phyloP scores from a whole-genome alignment of 2,888 invertebrate genomes.

The Emmelina monodactyla region DNA sequence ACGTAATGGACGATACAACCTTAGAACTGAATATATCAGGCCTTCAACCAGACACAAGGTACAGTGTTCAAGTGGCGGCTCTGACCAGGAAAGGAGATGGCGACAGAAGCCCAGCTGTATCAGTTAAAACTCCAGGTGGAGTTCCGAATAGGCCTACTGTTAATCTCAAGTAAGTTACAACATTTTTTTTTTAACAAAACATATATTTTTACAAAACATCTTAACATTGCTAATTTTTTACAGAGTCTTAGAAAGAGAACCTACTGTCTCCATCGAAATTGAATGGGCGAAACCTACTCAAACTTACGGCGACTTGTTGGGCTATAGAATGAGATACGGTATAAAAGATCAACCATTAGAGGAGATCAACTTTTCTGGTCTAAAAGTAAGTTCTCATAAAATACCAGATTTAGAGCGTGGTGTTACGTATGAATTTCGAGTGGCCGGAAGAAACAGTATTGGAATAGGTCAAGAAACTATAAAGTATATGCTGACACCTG shows the following conservation, averaged over 20 bases:
- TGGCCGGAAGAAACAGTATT: slow-evolving; percentile 95
- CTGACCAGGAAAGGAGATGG: slow-evolving; percentile 97
- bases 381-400: slow-evolving; percentile 73
- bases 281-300: slow-evolving; percentile 92
- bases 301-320: slow-evolving; percentile 87
- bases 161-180: slow-evolving; percentile 73
- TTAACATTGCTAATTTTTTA: slow-evolving; percentile 24
- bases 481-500: slow-evolving; percentile 90
- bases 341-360: slow-evolving; percentile 81
- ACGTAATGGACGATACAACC: slow-evolving; percentile 81
- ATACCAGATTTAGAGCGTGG: slow-evolving; percentile 88
- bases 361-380: slow-evolving; percentile 75
- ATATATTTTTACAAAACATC: not conserved
- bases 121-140: slow-evolving; percentile 91
- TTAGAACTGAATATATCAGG: slow-evolving; percentile 85
- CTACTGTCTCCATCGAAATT: slow-evolving; percentile 87
- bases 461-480: slow-evolving; percentile 95
- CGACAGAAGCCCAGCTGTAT: slow-evolving; percentile 84
- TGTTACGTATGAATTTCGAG: slow-evolving; percentile 94
- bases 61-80: slow-evolving; percentile 94
- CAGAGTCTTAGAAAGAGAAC: slow-evolving; percentile 85
- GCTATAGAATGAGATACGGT: slow-evolving; percentile 87
- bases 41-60: slow-evolving; percentile 94
- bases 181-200: slow-evolving; percentile 11
- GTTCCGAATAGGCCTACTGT: slow-evolving; percentile 87